phyloP scores from a whole-genome alignment of 1,140 invertebrate species.

The Zaprionus africanus region DNA sequence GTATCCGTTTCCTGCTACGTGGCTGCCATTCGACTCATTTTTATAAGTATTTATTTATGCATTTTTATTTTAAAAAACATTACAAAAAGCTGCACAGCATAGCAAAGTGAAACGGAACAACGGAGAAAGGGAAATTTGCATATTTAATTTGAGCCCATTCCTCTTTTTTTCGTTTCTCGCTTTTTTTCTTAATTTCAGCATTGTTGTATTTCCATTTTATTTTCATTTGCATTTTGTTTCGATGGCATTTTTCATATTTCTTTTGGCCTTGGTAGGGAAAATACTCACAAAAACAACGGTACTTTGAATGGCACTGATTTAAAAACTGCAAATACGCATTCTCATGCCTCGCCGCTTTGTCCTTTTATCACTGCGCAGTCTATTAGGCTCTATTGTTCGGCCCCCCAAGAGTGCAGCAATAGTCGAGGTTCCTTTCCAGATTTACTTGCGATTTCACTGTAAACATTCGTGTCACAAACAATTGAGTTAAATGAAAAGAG shows the following conservation, averaged over 20 bases:
- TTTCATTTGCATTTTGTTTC: slow-evolving; percentile 47
- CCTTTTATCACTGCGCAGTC: slow-evolving; percentile 9
- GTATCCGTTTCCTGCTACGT: slow-evolving; percentile 33
- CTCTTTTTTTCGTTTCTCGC: not conserved
- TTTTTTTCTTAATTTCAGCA: slow-evolving; percentile 48
- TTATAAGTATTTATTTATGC: slow-evolving; percentile 66
- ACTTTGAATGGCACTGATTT: slow-evolving; percentile 54
- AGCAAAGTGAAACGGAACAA: slow-evolving; percentile 11
- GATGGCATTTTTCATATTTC: slow-evolving; percentile 34
- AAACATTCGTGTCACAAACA: slow-evolving; percentile 5
- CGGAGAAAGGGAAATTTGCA: slow-evolving; percentile 57
- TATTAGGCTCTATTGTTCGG: slow-evolving; percentile 35
- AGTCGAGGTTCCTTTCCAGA: not conserved
- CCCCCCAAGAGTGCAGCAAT: not conserved
- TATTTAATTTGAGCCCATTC: slow-evolving; percentile 66
- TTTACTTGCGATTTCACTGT: not conserved
- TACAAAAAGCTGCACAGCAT: slow-evolving; percentile 20
- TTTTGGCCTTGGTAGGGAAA: slow-evolving; percentile 41
- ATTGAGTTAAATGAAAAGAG: not conserved
- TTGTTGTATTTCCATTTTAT: slow-evolving; percentile 53
- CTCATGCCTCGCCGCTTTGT: slow-evolving; percentile 22
- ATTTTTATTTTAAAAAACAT: slow-evolving; percentile 63
- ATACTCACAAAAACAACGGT: slow-evolving; percentile 33
- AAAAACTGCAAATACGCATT: slow-evolving; percentile 61
- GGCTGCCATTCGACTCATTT: slow-evolving; percentile 23